A percentile compares a stretch with the other conserved stretches of the same genome.
These are phyloP conservation scores for Listrodromus nycthemerus DNA, from an alignment of 2,888 invertebrate genomes.

Conservation along the genomic window DNA sequence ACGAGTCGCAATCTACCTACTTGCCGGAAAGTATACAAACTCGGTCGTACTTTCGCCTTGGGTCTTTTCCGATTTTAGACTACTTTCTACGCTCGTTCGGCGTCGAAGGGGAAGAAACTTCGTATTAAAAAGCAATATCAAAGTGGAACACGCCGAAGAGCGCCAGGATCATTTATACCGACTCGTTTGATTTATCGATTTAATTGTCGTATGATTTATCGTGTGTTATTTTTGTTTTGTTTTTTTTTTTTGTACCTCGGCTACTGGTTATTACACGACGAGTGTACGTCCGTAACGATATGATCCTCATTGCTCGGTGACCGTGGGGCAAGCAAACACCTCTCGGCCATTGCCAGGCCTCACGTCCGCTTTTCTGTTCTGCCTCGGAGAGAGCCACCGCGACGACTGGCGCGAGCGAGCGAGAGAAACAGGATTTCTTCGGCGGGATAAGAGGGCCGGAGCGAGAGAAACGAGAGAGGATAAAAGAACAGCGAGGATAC, in stretches of 20 bases:
- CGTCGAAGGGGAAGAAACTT: conserved; percentile 5
- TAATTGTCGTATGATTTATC: conserved; percentile 58
- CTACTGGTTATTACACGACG: conserved; percentile 37
- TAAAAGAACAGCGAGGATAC: conserved; percentile 58
- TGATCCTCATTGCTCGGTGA: conserved; percentile 54
- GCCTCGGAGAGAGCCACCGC: conserved; percentile 68
- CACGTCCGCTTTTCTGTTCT: conserved; percentile 23
- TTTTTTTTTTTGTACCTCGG: neutral
- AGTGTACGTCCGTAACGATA: conserved; percentile 46
- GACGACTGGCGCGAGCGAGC: conserved; percentile 75
- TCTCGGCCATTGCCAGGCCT: conserved; percentile 60
- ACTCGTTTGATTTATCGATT: conserved; percentile 55
- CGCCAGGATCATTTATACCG: conserved; percentile 49
- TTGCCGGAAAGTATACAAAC: conserved; percentile 18
- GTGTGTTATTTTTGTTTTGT: conserved; percentile 4
- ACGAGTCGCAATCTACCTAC: conserved; percentile 33
- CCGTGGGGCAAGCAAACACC: conserved; percentile 60
- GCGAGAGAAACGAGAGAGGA: conserved; percentile 49
- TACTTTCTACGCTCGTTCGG: conserved; percentile 3
- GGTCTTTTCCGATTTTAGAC: conserved; percentile 14
- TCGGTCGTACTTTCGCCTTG: neutral
- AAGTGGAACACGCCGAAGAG: conserved; percentile 28
- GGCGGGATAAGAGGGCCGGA: conserved; percentile 67
- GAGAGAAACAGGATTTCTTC: conserved; percentile 77
- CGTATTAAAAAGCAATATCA: neutral